phyloP scores from a whole-genome alignment of 2,113 vertebrate species.

The Hippocampus zosterae region DNA sequence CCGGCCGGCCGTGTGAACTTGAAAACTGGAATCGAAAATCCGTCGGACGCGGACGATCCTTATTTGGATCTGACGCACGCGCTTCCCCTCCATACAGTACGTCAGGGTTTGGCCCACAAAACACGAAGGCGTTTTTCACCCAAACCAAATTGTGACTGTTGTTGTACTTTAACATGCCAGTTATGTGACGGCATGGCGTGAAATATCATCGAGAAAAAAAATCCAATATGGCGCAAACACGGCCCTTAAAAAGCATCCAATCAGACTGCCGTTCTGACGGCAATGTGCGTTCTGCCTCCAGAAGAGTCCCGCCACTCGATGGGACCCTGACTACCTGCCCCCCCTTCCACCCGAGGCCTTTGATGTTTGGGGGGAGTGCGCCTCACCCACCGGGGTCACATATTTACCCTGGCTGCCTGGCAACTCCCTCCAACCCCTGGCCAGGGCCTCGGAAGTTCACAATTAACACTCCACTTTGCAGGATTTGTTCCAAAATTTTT shows the following conservation, averaged over 20 bases:
- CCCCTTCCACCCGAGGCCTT: constrained; percentile 43
- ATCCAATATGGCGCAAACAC: too few relatives aligned
- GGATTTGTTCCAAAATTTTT: too few relatives aligned
- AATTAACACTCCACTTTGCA: too few relatives aligned
- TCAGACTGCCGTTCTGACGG: constrained; percentile 19
- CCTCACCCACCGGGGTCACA: constrained; percentile 31
- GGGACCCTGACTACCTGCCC: constrained; percentile 53
- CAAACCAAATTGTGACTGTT: too few relatives aligned
- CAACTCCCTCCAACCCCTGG: constrained; percentile 44
- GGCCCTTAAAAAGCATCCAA: not conserved
- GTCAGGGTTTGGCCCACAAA: too few relatives aligned
- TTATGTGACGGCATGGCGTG: too few relatives aligned
- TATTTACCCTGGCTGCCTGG: constrained; percentile 51
- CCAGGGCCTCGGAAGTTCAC: constrained; percentile 6
- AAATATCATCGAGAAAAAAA: not conserved
- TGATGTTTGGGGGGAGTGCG: constrained; percentile 59
- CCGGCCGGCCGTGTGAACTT: constrained; percentile 11
- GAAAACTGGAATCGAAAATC: not conserved
- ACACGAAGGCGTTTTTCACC: too few relatives aligned
- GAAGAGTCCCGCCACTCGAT: constrained; percentile 54
- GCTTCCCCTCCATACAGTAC: not conserved
- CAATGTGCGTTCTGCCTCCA: constrained; percentile 63
- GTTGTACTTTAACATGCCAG: too few relatives aligned
- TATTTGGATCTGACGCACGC: not conserved
- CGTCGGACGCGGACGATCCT: not conserved